These are phyloP conservation scores for Daphoenositta chrysoptera DNA, from an alignment of 2,113 vertebrate species.

Conservation along the genomic window DNA sequence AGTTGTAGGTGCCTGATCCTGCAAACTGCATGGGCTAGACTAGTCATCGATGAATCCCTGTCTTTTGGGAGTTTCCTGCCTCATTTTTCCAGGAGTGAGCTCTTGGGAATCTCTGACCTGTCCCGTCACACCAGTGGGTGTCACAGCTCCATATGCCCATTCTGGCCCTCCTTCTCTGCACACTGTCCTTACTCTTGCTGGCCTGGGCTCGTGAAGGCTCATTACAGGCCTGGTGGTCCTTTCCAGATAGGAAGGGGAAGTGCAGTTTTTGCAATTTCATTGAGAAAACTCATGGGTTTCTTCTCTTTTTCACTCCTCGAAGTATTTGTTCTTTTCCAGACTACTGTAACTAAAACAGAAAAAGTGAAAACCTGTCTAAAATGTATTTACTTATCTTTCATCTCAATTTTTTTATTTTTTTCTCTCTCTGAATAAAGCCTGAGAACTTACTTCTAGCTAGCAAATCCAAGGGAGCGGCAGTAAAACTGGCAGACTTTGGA, in stretches of 20 bases:
- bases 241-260: background rate
- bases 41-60: background rate
- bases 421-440: slow-evolving; percentile 77
- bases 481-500: slow-evolving; percentile 96
- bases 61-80: background rate
- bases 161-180: background rate
- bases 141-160: background rate
- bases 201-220: background rate
- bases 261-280: background rate
- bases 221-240: background rate
- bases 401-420: slow-evolving; percentile 7
- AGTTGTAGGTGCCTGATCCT: background rate
- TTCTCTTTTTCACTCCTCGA: background rate
- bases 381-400: slow-evolving; percentile 43
- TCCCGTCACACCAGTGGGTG: background rate
- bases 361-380: background rate
- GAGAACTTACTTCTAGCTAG: slow-evolving; percentile 98
- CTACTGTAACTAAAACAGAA: background rate
- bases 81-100: background rate
- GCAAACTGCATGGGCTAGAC: background rate
- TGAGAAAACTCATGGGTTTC: background rate
- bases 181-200: background rate
- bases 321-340: slow-evolving; percentile 1
- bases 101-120: background rate
- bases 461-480: slow-evolving; percentile 95